These are phyloP conservation scores for Acrobasis consociella DNA, from an alignment of 2,888 invertebrate genomes.

Conservation along the genomic window DNA sequence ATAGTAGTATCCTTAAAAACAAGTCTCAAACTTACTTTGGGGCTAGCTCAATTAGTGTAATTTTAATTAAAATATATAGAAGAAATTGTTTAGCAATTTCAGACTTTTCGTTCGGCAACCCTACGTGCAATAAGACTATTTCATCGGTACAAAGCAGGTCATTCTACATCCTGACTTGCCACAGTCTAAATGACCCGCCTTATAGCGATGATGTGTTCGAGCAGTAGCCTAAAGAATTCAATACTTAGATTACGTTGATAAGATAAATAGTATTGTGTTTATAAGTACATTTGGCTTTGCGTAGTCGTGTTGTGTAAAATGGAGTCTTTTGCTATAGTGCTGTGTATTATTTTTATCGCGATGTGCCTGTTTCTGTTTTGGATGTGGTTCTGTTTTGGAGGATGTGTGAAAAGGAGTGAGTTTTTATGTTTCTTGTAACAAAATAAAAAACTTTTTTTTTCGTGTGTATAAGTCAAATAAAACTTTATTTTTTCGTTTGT, in stretches of 20 bases:
- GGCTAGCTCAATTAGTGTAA: too few relatives aligned
- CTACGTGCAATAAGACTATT: too few relatives aligned
- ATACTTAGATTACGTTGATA: slow-evolving; percentile 11
- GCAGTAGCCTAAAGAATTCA: slow-evolving; percentile 2
- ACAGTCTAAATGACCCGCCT: slow-evolving; percentile 1
- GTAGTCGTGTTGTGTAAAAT: slow-evolving; percentile 39
- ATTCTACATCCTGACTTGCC: neutral
- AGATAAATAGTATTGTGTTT: slow-evolving; percentile 9
- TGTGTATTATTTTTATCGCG: slow-evolving; percentile 50
- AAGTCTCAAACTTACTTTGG: too few relatives aligned
- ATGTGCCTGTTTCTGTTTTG: slow-evolving; percentile 67
- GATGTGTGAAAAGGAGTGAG: slow-evolving; percentile 59
- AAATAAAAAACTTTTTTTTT: too few relatives aligned
- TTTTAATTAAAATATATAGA: too few relatives aligned
- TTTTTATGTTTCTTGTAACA: too few relatives aligned
- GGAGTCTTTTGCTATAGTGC: slow-evolving; percentile 49
- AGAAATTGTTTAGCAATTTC: too few relatives aligned
- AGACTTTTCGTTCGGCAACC: too few relatives aligned
- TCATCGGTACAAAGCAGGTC: neutral
- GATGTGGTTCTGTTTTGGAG: slow-evolving; percentile 74
- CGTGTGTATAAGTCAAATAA: too few relatives aligned
- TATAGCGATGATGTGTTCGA: neutral
- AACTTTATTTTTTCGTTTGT: too few relatives aligned
- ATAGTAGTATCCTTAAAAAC: too few relatives aligned
- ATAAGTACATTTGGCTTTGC: neutral